phyloP scores from a whole-genome alignment of 2,888 invertebrate genomes.

The Hirtodrosophila duncani region DNA sequence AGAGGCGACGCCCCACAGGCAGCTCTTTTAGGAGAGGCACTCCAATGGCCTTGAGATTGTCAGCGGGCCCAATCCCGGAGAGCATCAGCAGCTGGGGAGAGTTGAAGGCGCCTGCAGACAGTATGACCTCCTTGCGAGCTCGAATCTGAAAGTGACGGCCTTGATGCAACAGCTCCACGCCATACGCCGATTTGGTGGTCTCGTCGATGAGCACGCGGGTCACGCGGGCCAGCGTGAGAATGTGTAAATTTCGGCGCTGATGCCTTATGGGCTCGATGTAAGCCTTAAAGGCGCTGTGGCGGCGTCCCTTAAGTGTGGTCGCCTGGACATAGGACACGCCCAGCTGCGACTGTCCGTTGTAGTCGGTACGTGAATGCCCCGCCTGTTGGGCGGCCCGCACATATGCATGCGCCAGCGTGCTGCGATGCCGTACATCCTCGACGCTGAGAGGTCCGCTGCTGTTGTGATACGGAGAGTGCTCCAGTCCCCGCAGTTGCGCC shows the following conservation, averaged over 20 bases:
- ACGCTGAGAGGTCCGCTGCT: conserved; percentile 82
- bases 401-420: conserved; percentile 80
- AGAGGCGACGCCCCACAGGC: conserved; percentile 84
- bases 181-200: conserved; percentile 82
- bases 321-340: conserved; percentile 85
- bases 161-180: conserved; percentile 83
- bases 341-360: conserved; percentile 82
- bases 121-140: conserved; percentile 88
- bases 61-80: conserved; percentile 84
- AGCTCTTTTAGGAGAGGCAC: conserved; percentile 82
- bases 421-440: conserved; percentile 81
- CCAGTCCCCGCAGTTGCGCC: conserved; percentile 76
- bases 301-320: conserved; percentile 81
- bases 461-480: conserved; percentile 80
- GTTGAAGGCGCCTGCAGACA: conserved; percentile 92
- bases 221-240: conserved; percentile 82
- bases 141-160: conserved; percentile 79
- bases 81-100: conserved; percentile 94
- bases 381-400: conserved; percentile 82
- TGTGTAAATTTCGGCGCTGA: conserved; percentile 82
- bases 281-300: conserved; percentile 84
- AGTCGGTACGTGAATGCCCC: conserved; percentile 84
- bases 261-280: conserved; percentile 81
- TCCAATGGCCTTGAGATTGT: conserved; percentile 80
- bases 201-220: conserved; percentile 84